A percentile compares a stretch with the other conserved stretches of the same genome.
Conservation (phyloP, 1,140 invertebrate species). For the Drosophila sechellia region DNA sequence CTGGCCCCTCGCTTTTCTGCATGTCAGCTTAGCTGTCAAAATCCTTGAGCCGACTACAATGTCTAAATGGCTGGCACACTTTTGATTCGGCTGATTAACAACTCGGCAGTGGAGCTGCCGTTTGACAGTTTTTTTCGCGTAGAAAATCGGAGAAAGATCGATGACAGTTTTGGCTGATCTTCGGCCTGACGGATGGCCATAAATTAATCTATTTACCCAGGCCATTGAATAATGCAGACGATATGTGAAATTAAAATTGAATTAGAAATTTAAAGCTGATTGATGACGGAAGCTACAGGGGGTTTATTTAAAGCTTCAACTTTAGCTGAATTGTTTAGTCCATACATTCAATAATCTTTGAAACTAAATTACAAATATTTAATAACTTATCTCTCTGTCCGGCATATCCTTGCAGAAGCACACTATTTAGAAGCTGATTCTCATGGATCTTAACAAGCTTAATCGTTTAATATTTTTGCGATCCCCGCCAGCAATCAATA, state of each 20-base stretch:
- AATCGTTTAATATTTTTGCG: conserved; percentile 19
- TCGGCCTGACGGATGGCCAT: conserved; percentile 19
- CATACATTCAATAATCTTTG: not conserved
- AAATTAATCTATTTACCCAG: conserved; percentile 30
- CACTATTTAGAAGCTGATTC: not conserved
- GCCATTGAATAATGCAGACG: conserved; percentile 1
- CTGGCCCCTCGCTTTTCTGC: conserved; percentile 38
- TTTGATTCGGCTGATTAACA: conserved; percentile 66
- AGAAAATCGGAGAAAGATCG: conserved; percentile 51
- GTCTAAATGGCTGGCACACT: conserved; percentile 60
- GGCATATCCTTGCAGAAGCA: no score
- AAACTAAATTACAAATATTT: not conserved
- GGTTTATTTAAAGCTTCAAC: not conserved
- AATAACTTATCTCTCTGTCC: no score
- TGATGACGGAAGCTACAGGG: not conserved
- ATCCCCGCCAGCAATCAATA: conserved; percentile 31
- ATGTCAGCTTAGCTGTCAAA: conserved; percentile 80
- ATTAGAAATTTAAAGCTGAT: conserved; percentile 18
- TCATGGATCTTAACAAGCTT: conserved; percentile 1
- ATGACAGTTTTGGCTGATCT: conserved; percentile 65
- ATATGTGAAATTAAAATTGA: conserved; percentile 6
- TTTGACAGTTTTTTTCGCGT: conserved; percentile 49
- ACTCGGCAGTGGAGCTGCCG: conserved; percentile 37
- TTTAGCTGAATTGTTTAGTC: not conserved
- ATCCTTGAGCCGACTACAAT: conserved; percentile 72